Evolutionary conservation across 2,797 vertebrate species (phyloP).

Genomic region (Buphagus erythrorhynchus): DNA sequence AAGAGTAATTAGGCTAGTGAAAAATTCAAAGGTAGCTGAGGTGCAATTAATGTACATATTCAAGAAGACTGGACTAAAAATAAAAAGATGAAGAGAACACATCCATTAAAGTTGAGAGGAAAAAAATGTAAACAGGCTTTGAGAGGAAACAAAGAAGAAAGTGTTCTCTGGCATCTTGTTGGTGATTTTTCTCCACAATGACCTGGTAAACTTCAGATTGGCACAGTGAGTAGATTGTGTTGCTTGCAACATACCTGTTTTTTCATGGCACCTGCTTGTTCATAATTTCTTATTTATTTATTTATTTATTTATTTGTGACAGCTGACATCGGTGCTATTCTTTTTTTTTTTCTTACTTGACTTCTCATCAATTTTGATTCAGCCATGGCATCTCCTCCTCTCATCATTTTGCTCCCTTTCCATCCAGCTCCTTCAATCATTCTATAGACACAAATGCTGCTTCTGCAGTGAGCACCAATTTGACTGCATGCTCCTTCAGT

Average conservation of each 20-base stretch:
- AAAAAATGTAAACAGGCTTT: not conserved
- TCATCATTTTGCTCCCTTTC: not conserved
- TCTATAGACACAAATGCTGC: not conserved
- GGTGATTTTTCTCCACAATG: not conserved
- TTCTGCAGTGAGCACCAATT: not conserved
- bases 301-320: not conserved
- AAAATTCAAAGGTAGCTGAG: slow-evolving; percentile 7
- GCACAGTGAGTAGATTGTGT: not conserved
- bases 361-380: not conserved
- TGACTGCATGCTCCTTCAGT: not conserved
- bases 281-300: rapidly evolving
- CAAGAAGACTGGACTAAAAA: not conserved
- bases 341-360: not conserved
- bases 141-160: not conserved
- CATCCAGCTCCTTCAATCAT: not conserved
- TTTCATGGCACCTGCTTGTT: not conserved
- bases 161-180: not conserved
- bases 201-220: not conserved
- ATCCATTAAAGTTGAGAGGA: not conserved
- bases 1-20: slow-evolving; percentile 58
- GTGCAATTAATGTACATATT: not conserved
- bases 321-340: not conserved
- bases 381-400: not conserved
- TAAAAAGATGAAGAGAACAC: not conserved
- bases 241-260: not conserved